These are phyloP conservation scores for Sebastes wilsoni DNA, from an alignment of 2,797 vertebrate genomes.

Conservation along the genomic window DNA sequence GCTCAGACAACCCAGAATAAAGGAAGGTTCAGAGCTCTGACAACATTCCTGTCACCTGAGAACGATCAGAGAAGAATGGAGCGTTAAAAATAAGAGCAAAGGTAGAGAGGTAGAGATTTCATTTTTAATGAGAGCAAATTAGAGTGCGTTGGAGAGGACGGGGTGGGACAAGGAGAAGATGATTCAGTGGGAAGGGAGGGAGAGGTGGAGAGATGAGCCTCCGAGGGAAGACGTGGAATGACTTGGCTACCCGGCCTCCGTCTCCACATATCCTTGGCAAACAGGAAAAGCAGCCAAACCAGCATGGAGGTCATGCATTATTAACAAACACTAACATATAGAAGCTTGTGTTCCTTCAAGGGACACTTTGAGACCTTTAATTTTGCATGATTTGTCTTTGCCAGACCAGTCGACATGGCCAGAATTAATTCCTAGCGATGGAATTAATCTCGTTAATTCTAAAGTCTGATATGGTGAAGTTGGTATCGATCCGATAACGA, in stretches of 20 bases:
- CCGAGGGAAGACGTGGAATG: conserved; percentile 12
- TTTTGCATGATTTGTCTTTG: conserved; percentile 27
- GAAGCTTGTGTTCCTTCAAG: conserved; percentile 26
- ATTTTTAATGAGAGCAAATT: conserved; percentile 65
- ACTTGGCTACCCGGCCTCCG: conserved; percentile 4
- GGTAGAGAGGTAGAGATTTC: conserved; percentile 15
- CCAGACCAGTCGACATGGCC: background rate
- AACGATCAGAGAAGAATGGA: conserved; percentile 22
- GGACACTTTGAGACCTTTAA: conserved; percentile 20
- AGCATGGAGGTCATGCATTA: conserved; percentile 28
- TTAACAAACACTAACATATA: conserved; percentile 44
- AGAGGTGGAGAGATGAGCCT: conserved; percentile 16
- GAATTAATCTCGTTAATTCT: background rate
- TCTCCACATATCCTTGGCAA: background rate
- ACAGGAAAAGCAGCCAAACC: background rate
- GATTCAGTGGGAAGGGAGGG: conserved; percentile 19
- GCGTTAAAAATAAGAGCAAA: conserved; percentile 35
- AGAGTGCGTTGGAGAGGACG: conserved; percentile 15
- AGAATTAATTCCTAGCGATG: background rate
- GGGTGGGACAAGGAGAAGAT: conserved; percentile 11
- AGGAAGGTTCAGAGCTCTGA: background rate
- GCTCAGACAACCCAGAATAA: background rate
- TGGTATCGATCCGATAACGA: background rate
- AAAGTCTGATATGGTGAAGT: background rate
- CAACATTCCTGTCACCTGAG: conserved; percentile 1